These are phyloP conservation scores for Ambastaia sidthimunki DNA, from an alignment of 2,797 vertebrate species.

Conservation along the genomic window DNA sequence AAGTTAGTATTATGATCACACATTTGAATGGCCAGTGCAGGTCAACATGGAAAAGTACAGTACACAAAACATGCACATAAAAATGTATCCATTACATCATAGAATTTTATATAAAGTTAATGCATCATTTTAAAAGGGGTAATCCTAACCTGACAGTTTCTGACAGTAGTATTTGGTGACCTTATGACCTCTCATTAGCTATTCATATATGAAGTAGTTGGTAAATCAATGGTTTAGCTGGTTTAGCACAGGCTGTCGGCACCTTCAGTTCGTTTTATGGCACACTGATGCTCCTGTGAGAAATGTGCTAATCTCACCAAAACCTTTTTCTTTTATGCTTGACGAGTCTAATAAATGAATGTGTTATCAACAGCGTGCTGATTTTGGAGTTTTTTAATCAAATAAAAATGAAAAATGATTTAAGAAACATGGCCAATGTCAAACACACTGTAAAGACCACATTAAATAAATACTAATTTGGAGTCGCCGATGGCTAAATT, in stretches of 20 bases:
- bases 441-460: neutral
- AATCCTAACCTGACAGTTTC: constrained; percentile 2
- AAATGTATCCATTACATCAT: neutral
- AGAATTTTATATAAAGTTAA: neutral
- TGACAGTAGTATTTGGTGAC: constrained; percentile 2
- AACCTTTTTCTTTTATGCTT: too few relatives aligned
- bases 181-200: constrained; percentile 13
- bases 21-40: constrained; percentile 10
- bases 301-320: too few relatives aligned
- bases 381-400: neutral
- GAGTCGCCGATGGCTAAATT: neutral
- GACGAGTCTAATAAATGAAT: too few relatives aligned
- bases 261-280: neutral
- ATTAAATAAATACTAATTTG: neutral
- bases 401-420: neutral
- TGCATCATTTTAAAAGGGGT: neutral
- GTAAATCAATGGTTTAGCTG: constrained; percentile 14
- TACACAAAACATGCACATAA: neutral
- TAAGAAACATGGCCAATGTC: neutral
- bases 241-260: constrained; percentile 14
- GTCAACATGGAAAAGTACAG: neutral
- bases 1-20: neutral
- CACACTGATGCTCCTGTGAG: too few relatives aligned
- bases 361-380: too few relatives aligned
- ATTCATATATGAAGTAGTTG: constrained; percentile 13